Conservation (phyloP, 2,888 invertebrate genomes). For the Blastobasis lacticolella region DNA sequence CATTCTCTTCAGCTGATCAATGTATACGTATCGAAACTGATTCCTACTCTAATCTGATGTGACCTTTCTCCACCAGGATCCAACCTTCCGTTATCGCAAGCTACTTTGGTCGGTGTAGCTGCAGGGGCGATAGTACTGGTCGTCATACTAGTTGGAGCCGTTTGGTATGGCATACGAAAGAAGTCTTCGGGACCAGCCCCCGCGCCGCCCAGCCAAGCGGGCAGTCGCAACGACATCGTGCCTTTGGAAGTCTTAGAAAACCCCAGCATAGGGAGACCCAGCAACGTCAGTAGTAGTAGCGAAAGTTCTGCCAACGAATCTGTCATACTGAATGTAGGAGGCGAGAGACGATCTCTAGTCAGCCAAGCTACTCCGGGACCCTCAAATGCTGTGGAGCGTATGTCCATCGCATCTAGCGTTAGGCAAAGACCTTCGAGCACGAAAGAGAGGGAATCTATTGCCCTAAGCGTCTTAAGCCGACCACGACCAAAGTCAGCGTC, state of each 20-base stretch:
- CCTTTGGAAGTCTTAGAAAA: too few relatives aligned
- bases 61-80: conserved; percentile 8
- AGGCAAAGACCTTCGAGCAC: too few relatives aligned
- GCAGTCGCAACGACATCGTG: too few relatives aligned
- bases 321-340: too few relatives aligned
- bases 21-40: not conserved
- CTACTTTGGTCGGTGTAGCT: conserved; percentile 42
- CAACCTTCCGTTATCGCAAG: conserved; percentile 18
- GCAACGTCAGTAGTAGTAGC: not conserved
- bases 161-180: conserved; percentile 19
- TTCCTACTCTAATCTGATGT: not conserved
- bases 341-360: too few relatives aligned
- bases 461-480: too few relatives aligned
- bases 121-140: conserved; percentile 27
- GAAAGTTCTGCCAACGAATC: not conserved
- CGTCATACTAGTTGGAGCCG: conserved; percentile 25
- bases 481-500: too few relatives aligned
- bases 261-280: not conserved
- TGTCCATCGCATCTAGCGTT: too few relatives aligned
- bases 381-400: too few relatives aligned
- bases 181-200: too few relatives aligned
- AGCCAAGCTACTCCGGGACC: too few relatives aligned
- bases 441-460: too few relatives aligned
- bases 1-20: not conserved
- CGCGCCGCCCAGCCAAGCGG: not conserved